These are phyloP conservation scores for Pungitius pungitius DNA, from an alignment of 2,113 vertebrate genomes.

Conservation along the genomic window DNA sequence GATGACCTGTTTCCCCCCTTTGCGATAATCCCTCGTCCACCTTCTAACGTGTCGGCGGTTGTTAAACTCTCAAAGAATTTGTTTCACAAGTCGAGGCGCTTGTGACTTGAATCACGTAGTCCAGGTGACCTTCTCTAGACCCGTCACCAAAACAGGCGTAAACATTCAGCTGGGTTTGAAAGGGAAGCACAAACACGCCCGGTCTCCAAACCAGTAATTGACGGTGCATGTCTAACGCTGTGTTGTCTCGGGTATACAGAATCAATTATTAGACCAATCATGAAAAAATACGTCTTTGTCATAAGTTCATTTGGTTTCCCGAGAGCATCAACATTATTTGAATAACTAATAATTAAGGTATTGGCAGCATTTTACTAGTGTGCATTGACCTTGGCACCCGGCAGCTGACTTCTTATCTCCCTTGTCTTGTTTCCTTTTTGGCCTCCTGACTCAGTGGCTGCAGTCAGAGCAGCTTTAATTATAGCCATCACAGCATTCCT, in stretches of 20 bases:
- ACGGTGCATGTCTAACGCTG: conserved; percentile 35
- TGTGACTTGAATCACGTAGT: conserved; percentile 55
- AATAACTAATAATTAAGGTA: neutral
- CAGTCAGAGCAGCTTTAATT: conserved; percentile 75
- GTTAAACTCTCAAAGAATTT: conserved; percentile 55
- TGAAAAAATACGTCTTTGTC: neutral
- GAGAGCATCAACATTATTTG: neutral
- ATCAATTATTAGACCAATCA: conserved; percentile 13
- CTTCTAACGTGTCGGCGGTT: conserved; percentile 48
- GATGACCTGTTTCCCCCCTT: conserved; percentile 63
- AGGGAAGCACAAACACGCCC: conserved; percentile 37
- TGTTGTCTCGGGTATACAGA: conserved; percentile 16
- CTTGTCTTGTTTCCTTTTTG: conserved; percentile 77
- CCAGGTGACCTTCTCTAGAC: conserved; percentile 53
- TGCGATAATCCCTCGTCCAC: conserved; percentile 52
- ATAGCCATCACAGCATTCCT: conserved; percentile 78
- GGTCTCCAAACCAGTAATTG: conserved; percentile 46
- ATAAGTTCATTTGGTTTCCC: neutral
- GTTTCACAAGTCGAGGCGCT: conserved; percentile 35
- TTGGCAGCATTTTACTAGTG: conserved; percentile 15
- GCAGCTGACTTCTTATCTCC: conserved; percentile 73
- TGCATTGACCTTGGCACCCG: conserved; percentile 72
- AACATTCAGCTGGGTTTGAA: conserved; percentile 53
- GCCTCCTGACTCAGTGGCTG: conserved; percentile 77
- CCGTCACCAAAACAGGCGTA: conserved; percentile 71